Evolutionary conservation across 2,888 invertebrate species (phyloP), one percentile per base, ranked within the genome.

Genomic region (Dolichomitus sp.): DNA sequence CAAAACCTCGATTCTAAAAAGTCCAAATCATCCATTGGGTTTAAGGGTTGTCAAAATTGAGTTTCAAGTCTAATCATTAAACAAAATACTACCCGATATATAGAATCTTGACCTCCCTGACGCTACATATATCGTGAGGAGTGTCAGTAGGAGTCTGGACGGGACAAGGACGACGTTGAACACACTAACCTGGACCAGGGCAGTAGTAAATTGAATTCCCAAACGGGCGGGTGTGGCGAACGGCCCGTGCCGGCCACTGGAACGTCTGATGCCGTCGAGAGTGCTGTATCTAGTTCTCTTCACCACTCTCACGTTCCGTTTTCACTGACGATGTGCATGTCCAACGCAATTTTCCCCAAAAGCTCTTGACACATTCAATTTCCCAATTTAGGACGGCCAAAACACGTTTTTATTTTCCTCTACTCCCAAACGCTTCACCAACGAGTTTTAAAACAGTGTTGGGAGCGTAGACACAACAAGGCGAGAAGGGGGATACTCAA

Each of bases 201-300:
- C 90, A 89, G 89, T 80, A 65, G 83, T 88, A 90, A 91, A 91
- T 91, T 89, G 92, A 93, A 93, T 93, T 93, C 93, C 93, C 93
- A 92, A 93, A 93, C 93, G 93, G 93, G 93, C 93, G 93, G 93
- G 93, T 93, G 93, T 93, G 92, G 93, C 91, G 93, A 90, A 86
- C 92, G 93, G 90, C 92, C 93, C 92, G 92, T 91, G 89, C 91
- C 92, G 91, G 92, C 88, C 90, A 92, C 88, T 89, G 88, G 89
- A 92, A 91, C 90, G 90, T 79, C 80, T 65, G 89, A 90, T 88
- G 87, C 91, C 88, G 87, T 88, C 87, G 84, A 65, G 77, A 80
- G 50, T 86, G 79, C 45, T 52, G 84, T 85, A 82, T 61, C 79
- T 78, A 79, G 78, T 76, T 75, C 73, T 48, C 52, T 69, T 42